Evolutionary conservation across 2,888 invertebrate species (phyloP), one percentile per base, ranked within the genome.

Genomic region (Agonopterix subpropinquella): DNA sequence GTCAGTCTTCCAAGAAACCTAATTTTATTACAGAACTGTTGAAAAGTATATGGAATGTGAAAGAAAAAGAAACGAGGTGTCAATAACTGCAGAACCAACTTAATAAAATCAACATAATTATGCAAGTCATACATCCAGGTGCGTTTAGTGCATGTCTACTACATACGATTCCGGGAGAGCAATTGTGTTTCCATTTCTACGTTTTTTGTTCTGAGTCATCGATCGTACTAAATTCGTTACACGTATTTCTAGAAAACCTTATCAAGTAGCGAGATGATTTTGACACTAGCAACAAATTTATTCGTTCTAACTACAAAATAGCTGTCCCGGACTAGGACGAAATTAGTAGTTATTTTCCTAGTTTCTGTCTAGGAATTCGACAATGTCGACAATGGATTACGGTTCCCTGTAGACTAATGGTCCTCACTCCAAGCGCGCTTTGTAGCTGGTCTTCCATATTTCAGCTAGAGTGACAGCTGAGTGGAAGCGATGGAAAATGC

Each of bases 401-500:
- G 53, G 61, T 59, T 63, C 58, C 53, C 53, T 56, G 47, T 84
- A 47, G 45, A 51, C 47, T 51, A 11, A 49, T 50, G 44, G 54
- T 45, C 62, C 74, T 93, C 94, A 96, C 89, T 96, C 96, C 78
- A 96, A 90, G 58, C 96, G 93, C 64, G 95, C 95, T 89, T 96
- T 96, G 91, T 97, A 97, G 83, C 95, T 96, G 65, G 96, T 96
- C 90, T 97, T 97, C 97, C 97, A 97, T 65, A 97, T 96, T 89
- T 97, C 97, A 58, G 97, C 97, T 60, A 97, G 92, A 88, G 97
- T 96, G 36, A 97, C 97, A 35, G 97, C 96, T 53, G 96, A 96
- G 82, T 97, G 97, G 92, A 97, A 97, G 65, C 97, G 94, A 86
- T 97, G 98, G 92, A 98, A 98, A 77, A 98, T 98, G 90, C 96